Evolutionary conservation across 2,113 vertebrate species (phyloP).

Genomic region (Empidonax alnorum): DNA sequence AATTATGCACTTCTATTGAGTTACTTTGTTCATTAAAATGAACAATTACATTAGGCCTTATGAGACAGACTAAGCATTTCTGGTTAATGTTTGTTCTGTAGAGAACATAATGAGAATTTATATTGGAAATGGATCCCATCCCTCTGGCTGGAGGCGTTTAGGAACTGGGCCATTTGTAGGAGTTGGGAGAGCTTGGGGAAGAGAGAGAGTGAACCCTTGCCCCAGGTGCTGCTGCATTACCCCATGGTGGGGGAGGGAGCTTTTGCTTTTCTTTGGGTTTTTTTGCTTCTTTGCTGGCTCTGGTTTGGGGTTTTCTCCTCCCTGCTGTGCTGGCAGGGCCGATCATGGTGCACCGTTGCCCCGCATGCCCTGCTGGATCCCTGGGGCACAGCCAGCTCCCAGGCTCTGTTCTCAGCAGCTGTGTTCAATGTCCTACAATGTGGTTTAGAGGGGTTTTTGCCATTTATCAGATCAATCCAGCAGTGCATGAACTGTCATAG

Average conservation of each 20-base stretch:
- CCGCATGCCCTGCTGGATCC: rapidly evolving
- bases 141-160: background rate
- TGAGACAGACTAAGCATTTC: background rate
- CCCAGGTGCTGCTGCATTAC: rapidly evolving
- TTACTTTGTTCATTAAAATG: constrained; percentile 66
- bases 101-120: constrained; percentile 3
- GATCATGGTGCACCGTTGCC: too few species aligned
- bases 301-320: too few species aligned
- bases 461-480: background rate
- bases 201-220: too few species aligned
- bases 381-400: background rate
- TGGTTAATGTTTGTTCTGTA: constrained; percentile 3
- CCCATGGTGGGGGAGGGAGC: background rate
- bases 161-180: rapidly evolving
- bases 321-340: background rate
- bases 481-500: background rate
- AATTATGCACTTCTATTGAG: constrained; percentile 13
- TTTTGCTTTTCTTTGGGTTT: too few species aligned
- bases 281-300: background rate
- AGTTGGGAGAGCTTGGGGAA: background rate
- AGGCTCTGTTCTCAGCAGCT: background rate
- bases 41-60: constrained; percentile 4
- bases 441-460: too few species aligned
- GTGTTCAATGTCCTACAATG: background rate
- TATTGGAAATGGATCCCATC: background rate